phyloP scores from a whole-genome alignment of 2,113 vertebrate species.

The Fulica atra region DNA sequence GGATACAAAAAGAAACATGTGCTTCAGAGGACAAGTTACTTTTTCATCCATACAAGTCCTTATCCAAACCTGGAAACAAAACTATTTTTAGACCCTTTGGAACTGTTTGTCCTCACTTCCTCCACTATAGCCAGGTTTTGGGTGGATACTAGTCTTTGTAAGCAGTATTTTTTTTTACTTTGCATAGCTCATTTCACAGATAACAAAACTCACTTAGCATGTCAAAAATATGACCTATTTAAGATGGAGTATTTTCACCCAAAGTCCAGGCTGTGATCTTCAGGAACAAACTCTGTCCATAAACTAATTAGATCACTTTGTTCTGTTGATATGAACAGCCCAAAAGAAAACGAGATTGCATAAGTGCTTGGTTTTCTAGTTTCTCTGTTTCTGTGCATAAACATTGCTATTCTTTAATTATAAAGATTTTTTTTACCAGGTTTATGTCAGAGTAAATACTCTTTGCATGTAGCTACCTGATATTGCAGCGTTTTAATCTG shows the following conservation, averaged over 20 bases:
- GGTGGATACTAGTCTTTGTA: background rate
- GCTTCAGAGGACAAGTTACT: background rate
- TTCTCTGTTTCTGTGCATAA: slow-evolving; percentile 18
- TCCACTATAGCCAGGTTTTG: background rate
- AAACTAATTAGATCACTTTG: slow-evolving; percentile 46
- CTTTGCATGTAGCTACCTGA: background rate
- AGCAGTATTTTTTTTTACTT: background rate
- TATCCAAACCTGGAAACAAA: background rate
- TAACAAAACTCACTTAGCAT: background rate
- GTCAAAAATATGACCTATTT: slow-evolving; percentile 11
- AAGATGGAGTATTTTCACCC: background rate
- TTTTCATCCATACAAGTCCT: background rate
- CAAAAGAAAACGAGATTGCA: slow-evolving; percentile 6
- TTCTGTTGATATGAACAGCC: background rate
- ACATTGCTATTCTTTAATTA: background rate
- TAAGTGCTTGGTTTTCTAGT: background rate
- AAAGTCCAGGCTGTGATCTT: background rate
- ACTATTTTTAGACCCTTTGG: background rate
- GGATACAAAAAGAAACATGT: background rate
- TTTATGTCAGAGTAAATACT: background rate
- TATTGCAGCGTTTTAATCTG: background rate
- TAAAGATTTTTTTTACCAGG: background rate
- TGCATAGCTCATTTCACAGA: background rate
- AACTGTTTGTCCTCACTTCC: background rate
- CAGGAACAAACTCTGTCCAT: background rate